phyloP scores from a whole-genome alignment of 2,888 invertebrate species.

The Lamellibrachia satsuma region DNA sequence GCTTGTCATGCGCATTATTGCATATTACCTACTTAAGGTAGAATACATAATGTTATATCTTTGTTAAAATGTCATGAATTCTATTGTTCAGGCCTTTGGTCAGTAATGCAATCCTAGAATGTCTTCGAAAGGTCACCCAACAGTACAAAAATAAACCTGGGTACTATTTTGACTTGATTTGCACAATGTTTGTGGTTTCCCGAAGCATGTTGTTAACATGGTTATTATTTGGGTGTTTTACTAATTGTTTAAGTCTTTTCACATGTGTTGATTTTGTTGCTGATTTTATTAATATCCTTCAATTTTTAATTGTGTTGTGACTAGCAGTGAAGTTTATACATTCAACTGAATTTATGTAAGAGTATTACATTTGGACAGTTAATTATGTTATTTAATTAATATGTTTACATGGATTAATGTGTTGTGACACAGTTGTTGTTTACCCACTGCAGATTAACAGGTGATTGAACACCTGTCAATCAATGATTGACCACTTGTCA shows the following conservation, averaged over 20 bases:
- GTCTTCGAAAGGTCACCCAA: no score
- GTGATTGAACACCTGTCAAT: background rate
- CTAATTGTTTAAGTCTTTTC: background rate
- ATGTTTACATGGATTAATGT: constrained; percentile 11
- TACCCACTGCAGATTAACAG: background rate
- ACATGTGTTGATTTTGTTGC: background rate
- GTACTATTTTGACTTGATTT: background rate
- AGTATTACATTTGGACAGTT: background rate
- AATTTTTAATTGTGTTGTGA: background rate
- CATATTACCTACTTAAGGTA: background rate
- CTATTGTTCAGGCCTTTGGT: background rate
- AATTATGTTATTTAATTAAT: background rate
- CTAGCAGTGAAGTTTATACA: background rate
- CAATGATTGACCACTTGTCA: background rate
- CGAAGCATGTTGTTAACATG: background rate
- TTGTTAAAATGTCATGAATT: background rate
- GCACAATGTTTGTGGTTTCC: background rate
- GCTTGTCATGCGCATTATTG: background rate
- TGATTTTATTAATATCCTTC: background rate
- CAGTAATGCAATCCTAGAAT: no score
- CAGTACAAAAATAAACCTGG: no score
- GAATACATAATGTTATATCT: background rate
- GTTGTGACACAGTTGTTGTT: background rate
- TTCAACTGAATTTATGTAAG: background rate
- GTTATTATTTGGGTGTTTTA: background rate